These are phyloP conservation scores for Aricia artaxerxes DNA, from an alignment of 2,888 invertebrate species.

Conservation along the genomic window DNA sequence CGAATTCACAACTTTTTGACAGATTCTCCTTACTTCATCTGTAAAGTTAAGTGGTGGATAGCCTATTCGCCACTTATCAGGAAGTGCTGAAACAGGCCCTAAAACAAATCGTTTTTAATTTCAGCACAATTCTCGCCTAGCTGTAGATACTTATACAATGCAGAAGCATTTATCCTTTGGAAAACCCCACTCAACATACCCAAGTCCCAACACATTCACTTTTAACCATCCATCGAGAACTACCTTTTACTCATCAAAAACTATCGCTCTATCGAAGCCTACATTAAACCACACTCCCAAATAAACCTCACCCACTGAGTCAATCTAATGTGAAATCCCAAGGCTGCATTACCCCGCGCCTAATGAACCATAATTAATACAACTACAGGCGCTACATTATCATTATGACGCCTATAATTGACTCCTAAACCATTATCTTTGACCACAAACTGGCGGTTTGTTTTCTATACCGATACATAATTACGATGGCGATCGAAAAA, in stretches of 20 bases:
- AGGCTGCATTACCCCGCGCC: slow-evolving; percentile 35
- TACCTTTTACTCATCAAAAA: too few relatives aligned
- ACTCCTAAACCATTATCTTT: slow-evolving; percentile 68
- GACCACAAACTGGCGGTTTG: slow-evolving; percentile 72
- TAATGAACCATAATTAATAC: slow-evolving; percentile 51
- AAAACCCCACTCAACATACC: too few relatives aligned
- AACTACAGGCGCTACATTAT: slow-evolving; percentile 48
- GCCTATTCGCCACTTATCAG: too few relatives aligned
- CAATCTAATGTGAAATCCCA: slow-evolving; percentile 12
- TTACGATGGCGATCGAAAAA: slow-evolving; percentile 66
- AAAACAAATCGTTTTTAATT: too few relatives aligned
- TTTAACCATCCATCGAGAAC: neutral
- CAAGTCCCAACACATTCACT: too few relatives aligned
- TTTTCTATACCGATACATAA: slow-evolving; percentile 73
- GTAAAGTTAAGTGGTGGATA: too few relatives aligned
- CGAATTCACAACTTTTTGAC: too few relatives aligned
- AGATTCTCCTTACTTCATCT: too few relatives aligned
- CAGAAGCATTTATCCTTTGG: too few relatives aligned
- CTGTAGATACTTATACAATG: too few relatives aligned
- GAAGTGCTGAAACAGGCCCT: too few relatives aligned
- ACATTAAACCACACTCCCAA: neutral
- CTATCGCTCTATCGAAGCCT: neutral
- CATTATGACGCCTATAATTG: slow-evolving; percentile 77
- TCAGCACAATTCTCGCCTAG: too few relatives aligned
- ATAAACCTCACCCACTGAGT: slow-evolving; percentile 3